Evolutionary conservation across 2,113 vertebrate genomes (phyloP), one percentile per base, ranked within the genome.

Genomic region (Odobenus rosmarus): DNA sequence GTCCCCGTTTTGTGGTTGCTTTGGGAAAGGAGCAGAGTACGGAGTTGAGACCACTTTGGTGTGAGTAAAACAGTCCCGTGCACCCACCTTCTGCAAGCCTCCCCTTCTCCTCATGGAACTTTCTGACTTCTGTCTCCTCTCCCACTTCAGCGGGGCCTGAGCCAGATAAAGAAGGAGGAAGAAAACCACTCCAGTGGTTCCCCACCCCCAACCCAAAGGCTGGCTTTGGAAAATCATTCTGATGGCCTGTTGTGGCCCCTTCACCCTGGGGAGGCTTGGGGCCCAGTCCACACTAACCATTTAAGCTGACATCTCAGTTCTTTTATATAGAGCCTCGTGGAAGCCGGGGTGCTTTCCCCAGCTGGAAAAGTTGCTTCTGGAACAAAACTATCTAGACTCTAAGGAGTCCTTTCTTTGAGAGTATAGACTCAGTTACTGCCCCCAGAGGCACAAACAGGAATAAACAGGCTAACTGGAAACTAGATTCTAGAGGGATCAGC

Each of bases 341-440:
- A 42, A 85, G 55, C 90, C 0, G 1, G 93, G 76, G 74, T 53
- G 46, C 80, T 92, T 77, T 77, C 90, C 88, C 85, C 61, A n/a
- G 84, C 91, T 97, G 82, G 87, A 91, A 93, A 91, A 88, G 77
- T 33, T 93, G 83, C 93, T 93, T 84, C 76, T 61, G 80, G 83
- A 96, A 97, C 79, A 86, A 95, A 96, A 71, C 69, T 74, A 15
- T 80, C 46, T 64, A 33, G 42, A 57, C 80, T 62, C 64, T 21
- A n/a, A 71, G 69, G 33, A 77, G 72, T 76, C 61, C 64, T 76
- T 42, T 82, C 77, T 92, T 74, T 4, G 51, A 84, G 51, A 39
- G 16, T 57, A 2, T 55, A 36, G 90, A 55, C 24, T n/a, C 59
- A 3, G 69, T 76, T 55, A 71, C 87, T 51, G 42, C 83, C 79